Percentiles rank a stretch among this genome's conserved stretches.
phyloP scores from a whole-genome alignment of 2,888 invertebrate genomes.

The Amblyteles armatorius region DNA sequence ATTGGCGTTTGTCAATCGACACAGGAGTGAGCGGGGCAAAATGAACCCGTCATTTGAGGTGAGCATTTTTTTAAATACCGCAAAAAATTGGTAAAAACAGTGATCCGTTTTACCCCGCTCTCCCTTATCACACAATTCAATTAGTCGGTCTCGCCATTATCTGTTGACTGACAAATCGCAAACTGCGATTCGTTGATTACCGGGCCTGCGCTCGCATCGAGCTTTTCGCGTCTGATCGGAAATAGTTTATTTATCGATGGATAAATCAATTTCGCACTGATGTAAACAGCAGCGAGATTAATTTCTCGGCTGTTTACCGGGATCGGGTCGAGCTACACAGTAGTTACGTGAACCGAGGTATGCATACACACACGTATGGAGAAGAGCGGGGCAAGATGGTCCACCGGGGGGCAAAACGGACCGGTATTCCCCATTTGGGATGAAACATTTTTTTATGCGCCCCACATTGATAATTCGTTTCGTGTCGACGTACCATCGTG shows the following conservation, averaged over 20 bases:
- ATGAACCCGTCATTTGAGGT: neutral
- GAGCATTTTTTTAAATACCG: neutral
- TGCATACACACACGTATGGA: neutral
- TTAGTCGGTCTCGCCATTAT: neutral
- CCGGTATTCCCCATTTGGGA: too few species aligned
- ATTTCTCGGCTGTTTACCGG: slow-evolving; percentile 39
- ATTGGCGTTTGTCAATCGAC: neutral
- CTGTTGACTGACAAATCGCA: neutral
- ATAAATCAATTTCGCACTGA: slow-evolving; percentile 2
- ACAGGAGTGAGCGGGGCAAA: neutral
- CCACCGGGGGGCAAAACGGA: neutral
- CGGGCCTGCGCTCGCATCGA: neutral
- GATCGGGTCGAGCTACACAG: slow-evolving; percentile 6
- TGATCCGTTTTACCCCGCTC: neutral
- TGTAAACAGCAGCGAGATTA: slow-evolving; percentile 28
- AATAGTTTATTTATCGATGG: neutral
- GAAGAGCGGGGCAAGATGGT: neutral
- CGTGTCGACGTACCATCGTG: too few species aligned
- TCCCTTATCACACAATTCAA: neutral
- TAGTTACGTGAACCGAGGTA: neutral
- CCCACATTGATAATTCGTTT: too few species aligned
- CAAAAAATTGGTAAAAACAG: neutral
- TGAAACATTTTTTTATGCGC: too few species aligned
- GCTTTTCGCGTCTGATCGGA: neutral
- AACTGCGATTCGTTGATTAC: neutral